Evolutionary conservation across 2,888 invertebrate species (phyloP).

Genomic region (Apocheima hispidaria): DNA sequence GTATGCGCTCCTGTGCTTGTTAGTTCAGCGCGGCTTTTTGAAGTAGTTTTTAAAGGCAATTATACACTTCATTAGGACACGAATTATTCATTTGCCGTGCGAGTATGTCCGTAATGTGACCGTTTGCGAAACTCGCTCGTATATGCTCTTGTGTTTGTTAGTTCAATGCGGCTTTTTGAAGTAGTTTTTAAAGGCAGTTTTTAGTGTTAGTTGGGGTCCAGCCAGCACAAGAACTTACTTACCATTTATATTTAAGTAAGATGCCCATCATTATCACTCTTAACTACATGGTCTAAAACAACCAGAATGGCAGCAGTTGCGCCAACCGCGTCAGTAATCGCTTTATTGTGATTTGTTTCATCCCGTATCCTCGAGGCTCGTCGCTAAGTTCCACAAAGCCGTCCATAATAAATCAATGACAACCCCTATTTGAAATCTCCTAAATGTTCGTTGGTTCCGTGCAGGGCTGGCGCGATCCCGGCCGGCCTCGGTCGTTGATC

Average conservation of each 20-base stretch:
- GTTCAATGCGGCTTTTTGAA: conserved; percentile 10
- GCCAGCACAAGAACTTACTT: not conserved
- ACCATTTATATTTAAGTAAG: not conserved
- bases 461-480: conserved; percentile 31
- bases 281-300: not conserved
- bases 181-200: conserved; percentile 21
- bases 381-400: conserved; percentile 45
- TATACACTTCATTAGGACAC: conserved; percentile 42
- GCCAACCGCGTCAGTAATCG: conserved; percentile 31
- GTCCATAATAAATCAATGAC: conserved; percentile 60
- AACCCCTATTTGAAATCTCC: conserved; percentile 62
- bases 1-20: conserved; percentile 7
- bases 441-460: conserved; percentile 42
- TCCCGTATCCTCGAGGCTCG: conserved; percentile 39
- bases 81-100: conserved; percentile 43
- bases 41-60: too few species aligned
- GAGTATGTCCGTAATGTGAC: conserved; percentile 19
- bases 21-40: conserved; percentile 10
- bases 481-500: conserved; percentile 64
- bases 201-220: conserved; percentile 2
- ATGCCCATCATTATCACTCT: not conserved
- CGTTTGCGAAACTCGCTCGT: conserved; percentile 25
- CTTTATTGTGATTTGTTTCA: conserved; percentile 44
- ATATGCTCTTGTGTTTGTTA: conserved; percentile 6
- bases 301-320: conserved; percentile 9